Base-by-base conservation (phyloP, 1,140 invertebrate species). In the Drosophila elegans region DNA sequence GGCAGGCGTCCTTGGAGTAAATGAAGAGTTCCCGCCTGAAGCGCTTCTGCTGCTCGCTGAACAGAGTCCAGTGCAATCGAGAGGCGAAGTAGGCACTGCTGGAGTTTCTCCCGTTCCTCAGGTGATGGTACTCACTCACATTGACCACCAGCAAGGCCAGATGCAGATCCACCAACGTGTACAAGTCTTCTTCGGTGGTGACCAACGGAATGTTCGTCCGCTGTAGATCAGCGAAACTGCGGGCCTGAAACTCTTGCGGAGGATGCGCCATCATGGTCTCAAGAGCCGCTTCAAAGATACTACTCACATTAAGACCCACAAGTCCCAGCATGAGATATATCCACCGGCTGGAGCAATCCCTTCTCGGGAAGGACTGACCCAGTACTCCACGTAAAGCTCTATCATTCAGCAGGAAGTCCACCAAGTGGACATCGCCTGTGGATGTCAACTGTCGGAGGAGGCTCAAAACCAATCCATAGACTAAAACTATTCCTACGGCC, bases 251-350 rank as follows among this genome's bases (percentile, higher is more conserved):
- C 25, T 72, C 25, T 7, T 69, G 66, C 1, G 84, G 85, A 0
- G 77, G 85, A 38, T 90, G 84, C 0, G 84, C 82, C 16, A 89
- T 61, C 11, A 84, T 49, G 0, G 84, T 89, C 16, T 75, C 80
- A 13, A 89, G 66, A 2, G 63, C 72, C 0, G 84, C 85, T 25
- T 78, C 73, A 25, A 84, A 83, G 3, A 89, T 78, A n/a, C 61
- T 74, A 51, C 53, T 84, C 0, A 90, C 16, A 55, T 84, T 80
- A 1, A 90, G 66, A 0, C 84, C 84, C 6, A 88, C n/a, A 4
- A 80, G 44, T 1, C 77, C 69, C 2, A 88, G 45, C 36, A 76
- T 36, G 2, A 88, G 7, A 21, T 80, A 89, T 7, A 80, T 56
- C 36, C 56, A 76, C 7, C 64, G 53, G 11, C 42, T 44, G 4